Evolutionary conservation across 2,113 vertebrate species (phyloP).

Genomic region (Poeciliopsis occidentalis): DNA sequence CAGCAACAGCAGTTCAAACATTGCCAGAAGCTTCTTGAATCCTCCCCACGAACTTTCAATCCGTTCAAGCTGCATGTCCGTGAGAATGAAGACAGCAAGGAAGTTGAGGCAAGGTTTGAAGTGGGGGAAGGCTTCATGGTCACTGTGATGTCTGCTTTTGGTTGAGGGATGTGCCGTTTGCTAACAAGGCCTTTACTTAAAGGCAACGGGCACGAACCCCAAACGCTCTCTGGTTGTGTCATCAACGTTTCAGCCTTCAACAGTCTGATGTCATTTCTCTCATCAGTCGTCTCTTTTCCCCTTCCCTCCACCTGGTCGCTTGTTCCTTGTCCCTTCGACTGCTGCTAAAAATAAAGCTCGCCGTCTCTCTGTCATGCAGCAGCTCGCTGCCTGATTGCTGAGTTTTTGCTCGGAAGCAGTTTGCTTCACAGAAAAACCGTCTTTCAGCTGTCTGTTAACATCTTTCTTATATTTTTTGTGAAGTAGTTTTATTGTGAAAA

Average conservation of each 20-base stretch:
- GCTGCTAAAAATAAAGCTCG: neutral
- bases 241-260: neutral
- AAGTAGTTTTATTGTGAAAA: neutral
- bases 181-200: neutral
- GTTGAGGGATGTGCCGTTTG: neutral
- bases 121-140: neutral
- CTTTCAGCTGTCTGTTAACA: neutral
- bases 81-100: neutral
- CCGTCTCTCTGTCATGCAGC: too few species aligned
- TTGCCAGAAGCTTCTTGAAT: too few species aligned
- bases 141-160: neutral
- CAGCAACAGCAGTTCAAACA: too few species aligned
- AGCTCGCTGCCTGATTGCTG: neutral
- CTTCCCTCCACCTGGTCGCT: too few species aligned
- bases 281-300: neutral
- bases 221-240: neutral
- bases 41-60: neutral
- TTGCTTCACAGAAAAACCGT: neutral
- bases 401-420: neutral
- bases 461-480: neutral
- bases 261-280: neutral
- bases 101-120: neutral
- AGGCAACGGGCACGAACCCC: neutral
- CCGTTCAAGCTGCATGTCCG: neutral
- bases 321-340: neutral